These are phyloP conservation scores for Drosophila cardini DNA, from an alignment of 1,140 invertebrate genomes.

Conservation along the genomic window DNA sequence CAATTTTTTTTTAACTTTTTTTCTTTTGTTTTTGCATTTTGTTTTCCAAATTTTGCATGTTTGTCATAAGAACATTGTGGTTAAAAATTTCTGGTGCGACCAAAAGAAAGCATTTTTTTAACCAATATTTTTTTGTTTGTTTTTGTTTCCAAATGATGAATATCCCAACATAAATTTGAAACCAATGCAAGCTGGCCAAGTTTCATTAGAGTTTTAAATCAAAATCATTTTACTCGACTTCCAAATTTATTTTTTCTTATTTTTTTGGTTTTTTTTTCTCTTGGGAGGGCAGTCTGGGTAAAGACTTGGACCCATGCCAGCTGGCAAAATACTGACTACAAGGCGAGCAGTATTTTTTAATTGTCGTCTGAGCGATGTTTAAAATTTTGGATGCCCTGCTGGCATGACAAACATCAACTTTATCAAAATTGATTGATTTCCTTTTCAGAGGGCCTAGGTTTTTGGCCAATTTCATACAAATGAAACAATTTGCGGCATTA, in stretches of 20 bases:
- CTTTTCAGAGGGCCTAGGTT: conserved; percentile 27
- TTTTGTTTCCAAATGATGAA: conserved; percentile 24
- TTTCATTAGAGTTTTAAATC: conserved; percentile 51
- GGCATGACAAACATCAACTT: conserved; percentile 43
- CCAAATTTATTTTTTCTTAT: conserved; percentile 8
- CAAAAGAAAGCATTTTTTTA: conserved; percentile 11
- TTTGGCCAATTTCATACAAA: conserved; percentile 62
- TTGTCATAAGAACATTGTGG: conserved; percentile 68
- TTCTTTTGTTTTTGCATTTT: conserved; percentile 24
- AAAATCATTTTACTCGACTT: conserved; percentile 32
- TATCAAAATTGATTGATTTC: conserved; percentile 38
- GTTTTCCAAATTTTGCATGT: conserved; percentile 38
- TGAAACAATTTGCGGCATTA: conserved; percentile 69
- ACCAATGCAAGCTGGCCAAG: conserved; percentile 77
- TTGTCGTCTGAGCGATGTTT: conserved; percentile 23
- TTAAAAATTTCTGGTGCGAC: conserved; percentile 12
- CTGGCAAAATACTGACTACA: conserved; percentile 40
- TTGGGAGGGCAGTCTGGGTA: conserved; percentile 32
- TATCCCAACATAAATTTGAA: conserved; percentile 63
- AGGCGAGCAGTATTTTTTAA: conserved; percentile 5
- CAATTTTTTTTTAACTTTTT: conserved; percentile 26
- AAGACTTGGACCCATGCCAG: conserved; percentile 50
- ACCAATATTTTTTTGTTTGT: no score
- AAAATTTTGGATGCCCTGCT: conserved; percentile 32
- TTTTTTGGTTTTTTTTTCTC: no score